These are phyloP conservation scores for Rousettus leschenaultii DNA, from an alignment of 2,113 vertebrate genomes.

Conservation along the genomic window DNA sequence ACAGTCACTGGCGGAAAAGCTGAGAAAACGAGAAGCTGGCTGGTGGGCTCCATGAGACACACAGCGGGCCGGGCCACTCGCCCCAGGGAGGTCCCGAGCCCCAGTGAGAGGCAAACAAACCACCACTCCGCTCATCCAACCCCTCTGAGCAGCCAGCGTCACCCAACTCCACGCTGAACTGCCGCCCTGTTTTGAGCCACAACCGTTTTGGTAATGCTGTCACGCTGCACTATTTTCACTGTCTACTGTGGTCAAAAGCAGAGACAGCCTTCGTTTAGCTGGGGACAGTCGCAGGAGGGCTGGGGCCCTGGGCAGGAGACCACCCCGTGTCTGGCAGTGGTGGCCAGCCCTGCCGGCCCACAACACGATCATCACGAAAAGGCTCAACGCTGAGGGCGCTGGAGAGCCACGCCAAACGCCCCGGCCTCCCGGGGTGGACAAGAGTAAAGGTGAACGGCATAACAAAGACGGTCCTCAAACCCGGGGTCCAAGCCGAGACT, in stretches of 20 bases:
- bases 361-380: fast-evolving
- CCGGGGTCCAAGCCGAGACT: not conserved
- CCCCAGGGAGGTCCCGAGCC: not conserved
- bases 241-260: not conserved
- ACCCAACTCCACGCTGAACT: fast-evolving
- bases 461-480: not conserved
- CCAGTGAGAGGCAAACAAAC: fast-evolving
- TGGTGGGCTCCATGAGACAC: not conserved
- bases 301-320: not conserved
- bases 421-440: not conserved
- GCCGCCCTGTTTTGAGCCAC: too few species aligned
- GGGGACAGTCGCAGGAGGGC: too few species aligned
- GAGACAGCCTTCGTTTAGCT: fast-evolving
- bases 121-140: fast-evolving
- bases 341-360: not conserved
- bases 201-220: fast-evolving
- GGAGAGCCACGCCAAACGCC: not conserved
- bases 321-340: too few species aligned
- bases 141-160: fast-evolving
- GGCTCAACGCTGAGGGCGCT: fast-evolving
- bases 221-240: fast-evolving
- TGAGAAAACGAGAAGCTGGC: not conserved
- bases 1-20: too few species aligned
- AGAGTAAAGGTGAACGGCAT: too few species aligned
- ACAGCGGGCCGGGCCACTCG: not conserved